These are phyloP conservation scores for Euborellia annulipes DNA, from an alignment of 1,140 invertebrate species.

Conservation along the genomic window DNA sequence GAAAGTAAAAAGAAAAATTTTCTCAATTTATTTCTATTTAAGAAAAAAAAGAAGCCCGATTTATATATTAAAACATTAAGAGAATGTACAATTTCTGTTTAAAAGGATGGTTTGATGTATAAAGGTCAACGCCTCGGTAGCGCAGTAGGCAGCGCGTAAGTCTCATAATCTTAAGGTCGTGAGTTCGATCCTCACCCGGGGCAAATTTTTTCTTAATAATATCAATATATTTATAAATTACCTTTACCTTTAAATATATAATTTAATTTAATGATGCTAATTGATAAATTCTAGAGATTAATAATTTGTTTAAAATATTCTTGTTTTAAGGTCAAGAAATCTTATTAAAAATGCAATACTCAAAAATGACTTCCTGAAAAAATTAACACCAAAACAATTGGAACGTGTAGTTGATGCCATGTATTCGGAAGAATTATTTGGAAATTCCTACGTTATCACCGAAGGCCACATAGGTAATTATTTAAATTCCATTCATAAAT, in stretches of 20 bases:
- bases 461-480: conserved; percentile 59
- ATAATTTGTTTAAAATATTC: too few species aligned
- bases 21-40: too few species aligned
- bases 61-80: too few species aligned
- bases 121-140: conserved; percentile 39
- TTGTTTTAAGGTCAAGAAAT: conserved; percentile 40
- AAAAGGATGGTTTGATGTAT: too few species aligned
- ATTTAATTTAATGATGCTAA: too few species aligned
- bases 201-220: background rate
- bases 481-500: too few species aligned
- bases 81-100: too few species aligned
- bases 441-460: conserved; percentile 64
- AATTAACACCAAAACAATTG: conserved; percentile 69
- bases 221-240: too few species aligned
- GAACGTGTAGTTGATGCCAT: conserved; percentile 79
- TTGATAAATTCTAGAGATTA: conserved; percentile 1
- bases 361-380: conserved; percentile 84
- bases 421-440: conserved; percentile 60
- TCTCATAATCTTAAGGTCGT: conserved; percentile 55
- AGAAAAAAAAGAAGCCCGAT: too few species aligned
- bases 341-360: conserved; percentile 57
- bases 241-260: too few species aligned
- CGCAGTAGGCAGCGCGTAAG: conserved; percentile 90
- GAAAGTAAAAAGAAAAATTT: too few species aligned
- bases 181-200: background rate